Evolutionary conservation across 2,888 invertebrate genomes (phyloP).

Genomic region (Dromius quadrimaculatus): DNA sequence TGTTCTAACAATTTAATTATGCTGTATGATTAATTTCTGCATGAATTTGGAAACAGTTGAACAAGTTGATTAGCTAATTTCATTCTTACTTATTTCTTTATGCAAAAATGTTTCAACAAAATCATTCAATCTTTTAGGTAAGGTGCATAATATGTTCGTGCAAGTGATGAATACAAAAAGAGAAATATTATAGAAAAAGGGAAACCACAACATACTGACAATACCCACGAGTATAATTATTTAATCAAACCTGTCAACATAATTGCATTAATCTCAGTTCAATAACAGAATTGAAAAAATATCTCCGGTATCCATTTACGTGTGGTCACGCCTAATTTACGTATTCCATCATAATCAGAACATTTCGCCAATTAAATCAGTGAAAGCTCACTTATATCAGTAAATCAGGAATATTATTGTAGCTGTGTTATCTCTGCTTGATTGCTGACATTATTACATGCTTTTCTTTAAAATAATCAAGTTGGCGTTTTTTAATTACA

Average conservation of each 20-base stretch:
- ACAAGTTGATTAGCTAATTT: too few species aligned
- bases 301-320: constrained; percentile 9
- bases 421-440: constrained; percentile 16
- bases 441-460: constrained; percentile 26
- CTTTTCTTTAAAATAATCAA: constrained; percentile 16
- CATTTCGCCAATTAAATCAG: constrained; percentile 4
- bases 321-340: constrained; percentile 38
- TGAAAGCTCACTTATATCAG: constrained; percentile 41
- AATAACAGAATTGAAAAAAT: constrained; percentile 3
- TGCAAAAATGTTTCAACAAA: too few species aligned
- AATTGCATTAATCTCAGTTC: neutral
- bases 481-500: constrained; percentile 2
- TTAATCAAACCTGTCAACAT: constrained; percentile 16
- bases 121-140: too few species aligned
- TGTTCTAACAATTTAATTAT: too few species aligned
- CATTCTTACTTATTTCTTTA: too few species aligned
- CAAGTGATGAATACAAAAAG: too few species aligned
- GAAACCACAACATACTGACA: too few species aligned
- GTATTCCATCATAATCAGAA: constrained; percentile 9
- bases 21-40: too few species aligned
- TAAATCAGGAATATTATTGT: constrained; percentile 16
- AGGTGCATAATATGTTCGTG: too few species aligned
- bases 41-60: too few species aligned
- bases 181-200: too few species aligned
- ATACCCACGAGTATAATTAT: constrained; percentile 2